Evolutionary conservation across 2,888 invertebrate species (phyloP).

Genomic region (Zonitis immaculata): DNA sequence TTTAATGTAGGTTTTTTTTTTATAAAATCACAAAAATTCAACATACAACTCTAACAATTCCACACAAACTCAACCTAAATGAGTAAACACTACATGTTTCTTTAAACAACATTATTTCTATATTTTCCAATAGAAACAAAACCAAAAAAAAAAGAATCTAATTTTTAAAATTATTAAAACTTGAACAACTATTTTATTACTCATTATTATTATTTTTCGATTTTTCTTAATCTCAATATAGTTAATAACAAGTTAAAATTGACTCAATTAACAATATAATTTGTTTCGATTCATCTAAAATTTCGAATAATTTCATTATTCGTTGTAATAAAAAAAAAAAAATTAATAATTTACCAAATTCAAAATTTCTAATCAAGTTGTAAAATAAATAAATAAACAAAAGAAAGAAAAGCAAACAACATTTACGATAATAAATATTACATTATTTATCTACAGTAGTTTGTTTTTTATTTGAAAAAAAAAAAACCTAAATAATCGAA

Average conservation of each 20-base stretch:
- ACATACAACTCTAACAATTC: constrained; percentile 47
- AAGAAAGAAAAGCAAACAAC: constrained; percentile 40
- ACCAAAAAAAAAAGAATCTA: no score
- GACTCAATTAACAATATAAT: constrained; percentile 15
- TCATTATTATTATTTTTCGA: no score
- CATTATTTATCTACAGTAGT: constrained; percentile 17
- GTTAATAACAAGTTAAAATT: constrained; percentile 25
- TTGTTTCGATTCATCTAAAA: constrained; percentile 27
- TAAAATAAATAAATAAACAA: constrained; percentile 31
- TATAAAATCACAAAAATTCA: constrained; percentile 50
- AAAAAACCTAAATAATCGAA: constrained; percentile 7
- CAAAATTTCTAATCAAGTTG: no score
- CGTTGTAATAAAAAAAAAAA: no score
- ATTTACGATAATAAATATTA: constrained; percentile 35
- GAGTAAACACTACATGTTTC: constrained; percentile 9
- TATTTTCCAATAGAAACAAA: no score
- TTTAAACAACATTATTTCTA: constrained; percentile 16
- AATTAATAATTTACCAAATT: no score
- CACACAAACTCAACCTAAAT: constrained; percentile 45
- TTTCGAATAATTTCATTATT: no score
- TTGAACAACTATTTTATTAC: constrained; percentile 33
- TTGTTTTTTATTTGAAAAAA: constrained; percentile 12
- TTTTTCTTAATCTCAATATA: no score
- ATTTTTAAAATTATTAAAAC: constrained; percentile 31
- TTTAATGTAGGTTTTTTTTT: constrained; percentile 30